Conservation (phyloP, 2,888 invertebrate species). For the Philaethria dido region DNA sequence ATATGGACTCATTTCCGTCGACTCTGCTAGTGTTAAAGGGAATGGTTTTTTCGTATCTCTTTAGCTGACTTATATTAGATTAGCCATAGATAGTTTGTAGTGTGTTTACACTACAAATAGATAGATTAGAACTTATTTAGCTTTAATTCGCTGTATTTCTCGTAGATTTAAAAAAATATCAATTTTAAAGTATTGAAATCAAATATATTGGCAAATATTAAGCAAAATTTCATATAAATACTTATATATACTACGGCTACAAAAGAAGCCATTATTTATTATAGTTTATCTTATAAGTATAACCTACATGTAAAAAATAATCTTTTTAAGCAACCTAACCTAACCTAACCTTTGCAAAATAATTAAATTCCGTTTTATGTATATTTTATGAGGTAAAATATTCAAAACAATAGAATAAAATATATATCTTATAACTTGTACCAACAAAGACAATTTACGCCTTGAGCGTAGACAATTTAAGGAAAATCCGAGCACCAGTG, state of each 20-base stretch:
- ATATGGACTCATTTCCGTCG: slow-evolving; percentile 40
- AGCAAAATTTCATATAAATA: no score
- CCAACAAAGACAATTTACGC: slow-evolving; percentile 18
- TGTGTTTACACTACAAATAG: neutral
- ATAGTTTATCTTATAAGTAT: no score
- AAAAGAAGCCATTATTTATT: no score
- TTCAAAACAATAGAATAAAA: neutral
- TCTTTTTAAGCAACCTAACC: no score
- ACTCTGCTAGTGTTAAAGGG: slow-evolving; percentile 15
- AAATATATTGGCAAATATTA: no score
- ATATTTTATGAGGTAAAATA: no score
- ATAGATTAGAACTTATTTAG: neutral
- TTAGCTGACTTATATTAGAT: slow-evolving; percentile 6
- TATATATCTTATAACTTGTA: slow-evolving; percentile 26
- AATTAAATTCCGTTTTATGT: no score
- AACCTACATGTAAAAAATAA: no score
- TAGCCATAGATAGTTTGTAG: neutral
- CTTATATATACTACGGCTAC: no score
- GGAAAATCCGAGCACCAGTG: slow-evolving; percentile 1
- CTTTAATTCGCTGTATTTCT: neutral
- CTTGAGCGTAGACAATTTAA: slow-evolving; percentile 15
- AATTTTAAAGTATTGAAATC: no score
- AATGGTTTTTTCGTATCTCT: slow-evolving; percentile 2
- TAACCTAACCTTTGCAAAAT: no score
- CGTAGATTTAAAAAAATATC: no score